These are phyloP conservation scores for Melanophora roralis DNA, from an alignment of 2,888 invertebrate species.

Conservation along the genomic window DNA sequence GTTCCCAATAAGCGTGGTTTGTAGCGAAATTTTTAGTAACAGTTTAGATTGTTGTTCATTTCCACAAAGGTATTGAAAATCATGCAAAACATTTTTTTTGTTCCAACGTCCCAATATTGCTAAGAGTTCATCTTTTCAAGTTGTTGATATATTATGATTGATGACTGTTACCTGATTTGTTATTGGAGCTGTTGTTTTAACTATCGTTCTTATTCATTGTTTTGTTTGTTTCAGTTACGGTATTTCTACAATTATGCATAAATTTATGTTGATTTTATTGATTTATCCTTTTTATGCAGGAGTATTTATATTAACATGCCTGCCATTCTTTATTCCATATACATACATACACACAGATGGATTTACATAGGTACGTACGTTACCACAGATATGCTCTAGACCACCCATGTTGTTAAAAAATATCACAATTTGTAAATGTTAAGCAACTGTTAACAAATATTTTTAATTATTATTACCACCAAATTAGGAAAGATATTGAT, in stretches of 20 bases:
- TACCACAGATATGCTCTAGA: background rate
- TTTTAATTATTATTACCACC: slow-evolving; percentile 45
- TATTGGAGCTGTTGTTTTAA: background rate
- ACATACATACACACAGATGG: background rate
- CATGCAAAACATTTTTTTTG: slow-evolving; percentile 7
- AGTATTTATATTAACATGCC: slow-evolving; percentile 26
- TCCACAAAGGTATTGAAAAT: slow-evolving; percentile 11
- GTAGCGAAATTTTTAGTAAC: background rate
- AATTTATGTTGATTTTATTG: slow-evolving; percentile 41
- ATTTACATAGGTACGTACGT: too few relatives aligned
- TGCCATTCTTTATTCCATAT: slow-evolving; percentile 12
- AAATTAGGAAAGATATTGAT: background rate
- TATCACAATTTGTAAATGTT: background rate
- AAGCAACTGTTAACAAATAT: slow-evolving; percentile 13
- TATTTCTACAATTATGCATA: slow-evolving; percentile 44
- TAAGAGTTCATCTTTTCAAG: slow-evolving; percentile 15
- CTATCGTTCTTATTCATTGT: slow-evolving; percentile 21
- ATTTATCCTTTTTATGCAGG: background rate
- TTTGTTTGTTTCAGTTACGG: background rate
- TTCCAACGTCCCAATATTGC: background rate
- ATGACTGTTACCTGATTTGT: slow-evolving; percentile 37
- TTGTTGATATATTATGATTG: slow-evolving; percentile 48
- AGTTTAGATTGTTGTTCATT: background rate
- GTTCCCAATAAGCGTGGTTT: slow-evolving; percentile 32
- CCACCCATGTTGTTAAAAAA: slow-evolving; percentile 47